Evolutionary conservation across 2,888 invertebrate genomes (phyloP), one percentile per base, ranked within the genome.

Genomic region (Folsomia candida): DNA sequence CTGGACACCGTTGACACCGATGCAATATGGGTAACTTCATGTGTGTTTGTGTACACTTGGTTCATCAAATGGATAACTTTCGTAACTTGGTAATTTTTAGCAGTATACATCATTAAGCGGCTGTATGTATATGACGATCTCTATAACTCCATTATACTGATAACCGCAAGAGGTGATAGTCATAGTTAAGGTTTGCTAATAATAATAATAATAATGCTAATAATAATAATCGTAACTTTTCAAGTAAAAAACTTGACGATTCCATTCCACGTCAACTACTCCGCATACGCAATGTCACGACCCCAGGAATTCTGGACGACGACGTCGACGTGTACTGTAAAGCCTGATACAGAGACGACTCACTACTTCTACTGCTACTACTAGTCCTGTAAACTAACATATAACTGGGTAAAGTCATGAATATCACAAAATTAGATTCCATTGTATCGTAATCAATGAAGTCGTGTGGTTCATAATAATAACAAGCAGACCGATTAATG

Each of bases 361-460:
- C n/a, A n/a, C n/a, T n/a, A n/a, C n/a, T n/a, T n/a, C n/a, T n/a
- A n/a, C n/a, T n/a, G n/a, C n/a, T n/a, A n/a, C n/a, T n/a, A n/a
- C n/a, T n/a, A n/a, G n/a, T n/a, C n/a, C n/a, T n/a, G n/a, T 51
- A 68, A 71, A 47, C 29, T 61, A 68, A 66, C 54, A 27, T 51
- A 54, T 51, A 68, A 57, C 57, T 28, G 70, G 71, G 70, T 73
- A 76, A 76, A 77, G 79, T 78, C 79, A 78, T 71, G 70, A 73
- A 76, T 79, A 79, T 79, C 79, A 79, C 79, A 79, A 79, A 79
- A 78, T 76, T 75, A 77, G 78, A 78, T 77, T 72, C 37, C 65
- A 65, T 54, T 25, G 65, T 65, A 65, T 57, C 51, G 65, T 65
- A 65, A 65, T 28, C 65, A 65, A 65, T 51, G 65, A 65, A 65